phyloP scores from a whole-genome alignment of 92 coral and sea anemone species.

The Heliopora coerulea region DNA sequence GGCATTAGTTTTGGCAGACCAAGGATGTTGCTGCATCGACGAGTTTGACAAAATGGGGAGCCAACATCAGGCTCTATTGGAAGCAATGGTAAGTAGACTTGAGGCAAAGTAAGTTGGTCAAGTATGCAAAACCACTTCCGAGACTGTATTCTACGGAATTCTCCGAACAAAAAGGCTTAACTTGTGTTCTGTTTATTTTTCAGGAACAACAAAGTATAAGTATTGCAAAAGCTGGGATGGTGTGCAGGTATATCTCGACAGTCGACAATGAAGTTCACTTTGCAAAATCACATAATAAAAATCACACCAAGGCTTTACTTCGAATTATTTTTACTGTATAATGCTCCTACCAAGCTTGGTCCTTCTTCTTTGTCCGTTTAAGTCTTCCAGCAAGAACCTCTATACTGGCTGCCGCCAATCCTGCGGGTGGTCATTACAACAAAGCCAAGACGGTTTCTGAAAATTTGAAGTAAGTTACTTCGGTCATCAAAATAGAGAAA shows the following conservation, averaged over 20 bases:
- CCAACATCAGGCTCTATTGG: constrained; percentile 91
- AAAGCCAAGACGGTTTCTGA: constrained; percentile 96
- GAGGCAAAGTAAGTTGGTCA: too few relatives aligned
- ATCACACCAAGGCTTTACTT: too few relatives aligned
- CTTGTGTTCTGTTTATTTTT: background rate
- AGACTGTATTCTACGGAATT: too few relatives aligned
- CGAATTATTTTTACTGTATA: background rate
- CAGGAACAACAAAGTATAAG: constrained; percentile 98
- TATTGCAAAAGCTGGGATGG: constrained; percentile 98
- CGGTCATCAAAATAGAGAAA: too few relatives aligned
- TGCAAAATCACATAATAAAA: too few relatives aligned
- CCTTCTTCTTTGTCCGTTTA: background rate
- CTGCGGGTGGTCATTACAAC: constrained; percentile 96
- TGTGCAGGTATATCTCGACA: constrained; percentile 71
- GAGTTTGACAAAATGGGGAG: constrained; percentile 97
- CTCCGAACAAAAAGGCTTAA: background rate
- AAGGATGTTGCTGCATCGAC: constrained; percentile 98
- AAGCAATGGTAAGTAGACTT: constrained; percentile 97
- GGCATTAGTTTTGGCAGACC: constrained; percentile 91
- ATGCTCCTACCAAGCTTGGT: background rate
- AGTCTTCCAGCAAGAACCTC: constrained; percentile 97
- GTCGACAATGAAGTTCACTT: background rate
- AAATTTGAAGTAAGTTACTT: constrained; percentile 79
- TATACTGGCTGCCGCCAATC: constrained; percentile 95
- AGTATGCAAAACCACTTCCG: too few relatives aligned